Evolutionary conservation across 1,140 invertebrate species (phyloP), one percentile per base, ranked within the genome.

Genomic region (Apis laboriosa): DNA sequence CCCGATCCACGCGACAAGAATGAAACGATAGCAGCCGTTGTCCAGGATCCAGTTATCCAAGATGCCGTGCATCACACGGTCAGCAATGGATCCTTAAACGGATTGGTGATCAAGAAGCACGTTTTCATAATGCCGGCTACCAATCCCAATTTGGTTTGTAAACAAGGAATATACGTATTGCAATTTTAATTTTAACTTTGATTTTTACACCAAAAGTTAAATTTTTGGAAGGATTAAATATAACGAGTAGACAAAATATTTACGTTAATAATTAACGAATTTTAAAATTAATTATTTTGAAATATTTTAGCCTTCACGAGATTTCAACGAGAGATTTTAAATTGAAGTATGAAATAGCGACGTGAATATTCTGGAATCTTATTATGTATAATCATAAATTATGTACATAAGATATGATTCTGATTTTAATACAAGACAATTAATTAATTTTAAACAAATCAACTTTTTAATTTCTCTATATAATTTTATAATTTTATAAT

Each of bases 101-200:
- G 89, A 28, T 72, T 91, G 1, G 89, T 90, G 4, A 85, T 90
- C n/a, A 90, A 88, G 9, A 90, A 83, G n/a, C 86, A 83, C 19
- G 83, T 88, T 12, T 64, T 85, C 49, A 75, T 89, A 72, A 72
- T 87, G 51, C 88, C 88, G 7, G 88, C 85, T 17, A 77, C 53
- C 24, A 74, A 83, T 51, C 88, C 88, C 4, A 89, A 80, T 61
- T 61, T 71, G 83, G 88, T 89, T 43, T 34, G 74, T 58, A 34
- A 12, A 70, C 15, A 76, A 28, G 9, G 19, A 9, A n/a, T 58
- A 12, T 4, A 77, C 0, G 64, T 15, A 21, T 64, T 28, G 12
- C 51, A 34, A 72, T 28, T 15, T 34, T 24, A 34, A 34, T 34
- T 53, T 71, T 21, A 43, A 7, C 43, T n/a, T 3, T 8, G 24